Percentiles rank a stretch among this genome's conserved stretches.
These are phyloP conservation scores for Perca fluviatilis DNA, from an alignment of 2,113 vertebrate genomes.

Conservation along the genomic window DNA sequence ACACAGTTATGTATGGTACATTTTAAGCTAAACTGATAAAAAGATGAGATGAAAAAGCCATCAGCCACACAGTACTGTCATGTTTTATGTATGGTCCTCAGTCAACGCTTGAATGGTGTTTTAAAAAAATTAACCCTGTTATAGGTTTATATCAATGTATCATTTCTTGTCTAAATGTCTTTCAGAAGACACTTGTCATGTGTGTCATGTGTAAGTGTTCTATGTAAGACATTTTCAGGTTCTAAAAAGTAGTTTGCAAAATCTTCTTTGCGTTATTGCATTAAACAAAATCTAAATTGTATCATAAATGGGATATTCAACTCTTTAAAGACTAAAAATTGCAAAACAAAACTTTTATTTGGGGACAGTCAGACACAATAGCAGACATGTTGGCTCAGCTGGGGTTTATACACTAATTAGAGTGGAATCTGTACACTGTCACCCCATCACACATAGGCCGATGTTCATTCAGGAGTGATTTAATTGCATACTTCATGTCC, in stretches of 20 bases:
- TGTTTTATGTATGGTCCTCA: not conserved
- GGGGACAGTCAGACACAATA: not conserved
- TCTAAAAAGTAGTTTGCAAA: not conserved
- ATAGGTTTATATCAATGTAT: not conserved
- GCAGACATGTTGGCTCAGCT: slow-evolving; percentile 44
- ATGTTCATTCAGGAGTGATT: slow-evolving; percentile 77
- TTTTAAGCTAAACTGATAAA: not conserved
- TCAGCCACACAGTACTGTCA: not conserved
- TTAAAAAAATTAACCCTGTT: not conserved
- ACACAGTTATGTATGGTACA: slow-evolving; percentile 31
- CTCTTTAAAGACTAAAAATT: slow-evolving; percentile 2
- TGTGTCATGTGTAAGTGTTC: not conserved
- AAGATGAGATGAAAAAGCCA: not conserved
- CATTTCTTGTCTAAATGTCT: not conserved
- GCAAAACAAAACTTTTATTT: not conserved
- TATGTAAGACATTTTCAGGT: not conserved
- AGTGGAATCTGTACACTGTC: slow-evolving; percentile 68
- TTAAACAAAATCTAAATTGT: not conserved
- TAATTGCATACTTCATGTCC: slow-evolving; percentile 80
- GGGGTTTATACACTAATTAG: slow-evolving; percentile 76
- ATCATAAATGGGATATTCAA: not conserved
- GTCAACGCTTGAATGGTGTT: not conserved
- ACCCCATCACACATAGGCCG: slow-evolving; percentile 61
- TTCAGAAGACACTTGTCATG: not conserved
- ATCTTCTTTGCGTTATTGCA: not conserved